These are phyloP conservation scores for Agrotis ipsilon DNA, from an alignment of 2,888 invertebrate genomes.

Conservation along the genomic window DNA sequence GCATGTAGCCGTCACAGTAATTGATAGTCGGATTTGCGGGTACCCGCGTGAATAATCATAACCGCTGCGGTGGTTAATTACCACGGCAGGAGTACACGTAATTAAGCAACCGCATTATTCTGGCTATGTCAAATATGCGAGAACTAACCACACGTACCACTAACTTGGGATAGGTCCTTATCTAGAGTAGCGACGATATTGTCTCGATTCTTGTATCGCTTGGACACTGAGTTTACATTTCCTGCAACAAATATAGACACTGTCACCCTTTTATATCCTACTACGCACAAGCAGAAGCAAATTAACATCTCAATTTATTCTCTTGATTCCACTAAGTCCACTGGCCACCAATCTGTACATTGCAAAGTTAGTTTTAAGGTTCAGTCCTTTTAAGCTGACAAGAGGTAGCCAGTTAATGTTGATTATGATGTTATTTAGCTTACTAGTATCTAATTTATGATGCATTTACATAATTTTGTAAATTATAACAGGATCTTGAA, in stretches of 20 bases:
- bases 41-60: conserved; percentile 86
- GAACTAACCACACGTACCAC: conserved; percentile 21
- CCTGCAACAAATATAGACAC: conserved; percentile 24
- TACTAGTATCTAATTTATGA: conserved; percentile 22
- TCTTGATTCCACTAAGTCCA: conserved; percentile 21
- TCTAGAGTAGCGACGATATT: conserved; percentile 33
- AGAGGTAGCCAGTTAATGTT: conserved; percentile 24
- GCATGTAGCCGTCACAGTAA: conserved; percentile 83
- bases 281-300: conserved; percentile 13
- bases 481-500: conserved; percentile 9
- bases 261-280: conserved; percentile 38
- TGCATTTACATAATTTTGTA: conserved; percentile 38
- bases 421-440: conserved; percentile 33
- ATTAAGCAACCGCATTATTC: conserved; percentile 78
- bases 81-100: conserved; percentile 68
- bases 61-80: conserved; percentile 84
- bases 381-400: conserved; percentile 38
- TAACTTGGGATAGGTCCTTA: conserved; percentile 46
- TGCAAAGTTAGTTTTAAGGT: conserved; percentile 32
- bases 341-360: conserved; percentile 17
- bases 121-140: conserved; percentile 59
- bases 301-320: conserved; percentile 52
- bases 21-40: conserved; percentile 82
- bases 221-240: conserved; percentile 32
- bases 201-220: conserved; percentile 9